Evolutionary conservation across 1,140 invertebrate species (phyloP).

Genomic region (Drosophila orosa): DNA sequence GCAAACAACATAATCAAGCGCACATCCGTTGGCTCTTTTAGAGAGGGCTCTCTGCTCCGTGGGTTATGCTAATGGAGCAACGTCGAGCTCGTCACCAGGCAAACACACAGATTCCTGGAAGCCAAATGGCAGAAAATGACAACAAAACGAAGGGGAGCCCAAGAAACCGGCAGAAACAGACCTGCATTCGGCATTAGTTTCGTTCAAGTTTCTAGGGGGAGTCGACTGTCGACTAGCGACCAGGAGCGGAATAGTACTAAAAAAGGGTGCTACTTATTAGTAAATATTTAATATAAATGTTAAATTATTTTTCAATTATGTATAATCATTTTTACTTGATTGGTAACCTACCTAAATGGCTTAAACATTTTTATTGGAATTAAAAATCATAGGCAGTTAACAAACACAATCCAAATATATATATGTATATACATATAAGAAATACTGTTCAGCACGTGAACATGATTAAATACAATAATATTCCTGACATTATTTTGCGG

Average conservation of each 20-base stretch:
- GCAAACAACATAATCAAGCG: slow-evolving; percentile 81
- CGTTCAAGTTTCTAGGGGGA: slow-evolving; percentile 45
- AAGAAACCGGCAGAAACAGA: slow-evolving; percentile 22
- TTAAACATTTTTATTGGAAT: background rate
- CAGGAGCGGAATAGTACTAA: slow-evolving; percentile 23
- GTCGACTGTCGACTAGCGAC: slow-evolving; percentile 3
- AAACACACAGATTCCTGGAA: slow-evolving; percentile 71
- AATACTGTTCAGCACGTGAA: background rate
- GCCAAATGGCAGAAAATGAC: slow-evolving; percentile 45
- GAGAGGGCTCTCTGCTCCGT: background rate
- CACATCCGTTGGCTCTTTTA: slow-evolving; percentile 55
- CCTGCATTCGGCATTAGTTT: slow-evolving; percentile 61
- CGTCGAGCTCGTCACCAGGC: slow-evolving; percentile 62
- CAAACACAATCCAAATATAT: background rate
- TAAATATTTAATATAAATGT: too few relatives aligned
- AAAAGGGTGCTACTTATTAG: background rate
- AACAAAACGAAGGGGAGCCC: slow-evolving; percentile 36
- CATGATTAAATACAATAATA: background rate
- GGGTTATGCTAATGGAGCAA: slow-evolving; percentile 75
- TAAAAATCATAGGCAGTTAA: background rate
- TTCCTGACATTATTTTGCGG: background rate
- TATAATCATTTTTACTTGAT: background rate
- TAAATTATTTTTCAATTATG: background rate
- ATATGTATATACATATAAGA: too few relatives aligned
- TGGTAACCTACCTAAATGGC: background rate